A percentile compares a stretch with the other conserved stretches of the same genome.
These are phyloP conservation scores for Melozone crissalis DNA, from an alignment of 2,113 vertebrate species.

Conservation along the genomic window DNA sequence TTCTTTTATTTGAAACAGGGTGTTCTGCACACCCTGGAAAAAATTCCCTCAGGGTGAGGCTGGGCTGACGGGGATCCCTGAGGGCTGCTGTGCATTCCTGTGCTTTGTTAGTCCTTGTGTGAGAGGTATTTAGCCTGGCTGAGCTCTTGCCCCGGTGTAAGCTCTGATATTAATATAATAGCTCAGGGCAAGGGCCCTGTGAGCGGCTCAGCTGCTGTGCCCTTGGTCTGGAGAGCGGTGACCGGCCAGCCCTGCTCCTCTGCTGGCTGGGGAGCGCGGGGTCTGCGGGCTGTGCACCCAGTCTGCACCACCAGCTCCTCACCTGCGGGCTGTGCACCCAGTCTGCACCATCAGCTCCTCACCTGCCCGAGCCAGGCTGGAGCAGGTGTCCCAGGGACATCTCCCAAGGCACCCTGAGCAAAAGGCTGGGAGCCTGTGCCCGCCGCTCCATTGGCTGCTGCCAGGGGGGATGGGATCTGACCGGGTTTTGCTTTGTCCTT, in stretches of 20 bases:
- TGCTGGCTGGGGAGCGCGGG: rapidly evolving
- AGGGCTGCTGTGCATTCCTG: not conserved
- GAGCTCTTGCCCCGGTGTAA: constrained; percentile 1
- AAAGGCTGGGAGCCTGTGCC: not conserved
- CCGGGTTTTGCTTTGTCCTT: not conserved
- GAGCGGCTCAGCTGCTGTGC: not conserved
- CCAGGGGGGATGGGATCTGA: not conserved
- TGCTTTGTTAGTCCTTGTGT: not conserved
- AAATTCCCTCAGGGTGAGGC: not conserved
- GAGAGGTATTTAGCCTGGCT: not conserved
- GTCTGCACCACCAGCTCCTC: too few relatives aligned
- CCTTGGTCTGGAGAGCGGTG: not conserved
- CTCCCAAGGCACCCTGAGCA: not conserved
- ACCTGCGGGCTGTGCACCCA: rapidly evolving
- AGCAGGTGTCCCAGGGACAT: rapidly evolving
- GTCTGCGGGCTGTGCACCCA: rapidly evolving
- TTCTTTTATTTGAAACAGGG: not conserved
- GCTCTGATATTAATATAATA: constrained; percentile 50
- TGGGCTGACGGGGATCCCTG: not conserved
- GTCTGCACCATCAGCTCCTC: not conserved
- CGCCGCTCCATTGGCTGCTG: rapidly evolving
- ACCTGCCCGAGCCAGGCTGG: not conserved
- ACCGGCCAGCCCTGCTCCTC: rapidly evolving
- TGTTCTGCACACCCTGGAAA: not conserved
- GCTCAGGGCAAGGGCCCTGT: not conserved